Base-by-base conservation (phyloP, 2,888 invertebrate species). In the Pseudeuparius sepicola region DNA sequence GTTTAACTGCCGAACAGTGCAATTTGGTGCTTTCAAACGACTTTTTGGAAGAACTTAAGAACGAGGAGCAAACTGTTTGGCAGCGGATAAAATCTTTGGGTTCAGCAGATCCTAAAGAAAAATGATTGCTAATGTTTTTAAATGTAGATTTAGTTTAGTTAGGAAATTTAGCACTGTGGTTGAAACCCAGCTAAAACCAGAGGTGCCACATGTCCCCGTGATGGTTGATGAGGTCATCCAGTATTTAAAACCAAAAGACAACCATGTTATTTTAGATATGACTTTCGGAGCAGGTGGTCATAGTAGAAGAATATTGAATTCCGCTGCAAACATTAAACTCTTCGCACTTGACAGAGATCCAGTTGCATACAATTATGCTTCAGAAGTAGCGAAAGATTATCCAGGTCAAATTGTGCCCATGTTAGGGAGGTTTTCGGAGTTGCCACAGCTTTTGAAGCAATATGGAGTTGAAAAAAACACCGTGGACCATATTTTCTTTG, bases 201-300 rank as follows among this genome's bases (percentile, higher is more conserved):
- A 37, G 41, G 49, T 62, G 59, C 56, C 59, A n/a, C 88, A 89
- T 55, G 65, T 68, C 24, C 87, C 89, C 14, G 87, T 89, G 3
- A 76, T 89, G 73, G 61, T 70, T 26, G 64, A 75, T 41, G 79
- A 85, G 61, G 77, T 80, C 1, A 54, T 86, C 28, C 63, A 75
- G 36, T 75, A 75, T 54, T 59, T 89, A 30, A 69, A 78, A 44
- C 77, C 80, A 1, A 56, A 63, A 41, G 59, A 71, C 24, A 64
- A 72, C 39, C 73, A 82, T 60, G 63, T 70, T 4, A 76, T 85
- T 46, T 66, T 96, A 42, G 96, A 96, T 56, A 90, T 93, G 90
- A 96, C 96, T 9, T 96, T 94, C 66, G 94, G 96, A 15, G 84
- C 84, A 13, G 96, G 96, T 4, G 94, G 94, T 1, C 96, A 96